These are phyloP conservation scores for Heliangelus exortis DNA, from an alignment of 2,797 vertebrate genomes.

Conservation along the genomic window DNA sequence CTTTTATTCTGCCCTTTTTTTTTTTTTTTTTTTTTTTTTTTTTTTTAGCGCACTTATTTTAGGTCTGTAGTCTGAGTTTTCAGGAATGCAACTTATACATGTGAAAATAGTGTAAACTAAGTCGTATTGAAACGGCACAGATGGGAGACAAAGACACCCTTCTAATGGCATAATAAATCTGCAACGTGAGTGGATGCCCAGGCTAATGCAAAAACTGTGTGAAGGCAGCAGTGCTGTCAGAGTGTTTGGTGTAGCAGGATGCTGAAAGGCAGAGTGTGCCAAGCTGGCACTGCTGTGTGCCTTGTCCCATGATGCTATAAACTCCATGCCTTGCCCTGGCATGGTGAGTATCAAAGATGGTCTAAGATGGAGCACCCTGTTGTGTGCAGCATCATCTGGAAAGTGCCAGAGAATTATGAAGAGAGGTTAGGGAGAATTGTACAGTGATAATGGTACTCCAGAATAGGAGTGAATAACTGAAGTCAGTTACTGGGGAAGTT, in stretches of 20 bases:
- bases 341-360: rapidly evolving
- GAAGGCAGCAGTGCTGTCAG: not conserved
- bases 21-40: too few relatives aligned
- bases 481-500: not conserved
- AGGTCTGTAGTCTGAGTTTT: too few relatives aligned
- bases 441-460: not conserved
- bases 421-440: not conserved
- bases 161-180: not conserved
- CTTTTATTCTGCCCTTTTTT: not conserved
- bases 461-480: not conserved
- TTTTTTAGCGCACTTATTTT: too few relatives aligned
- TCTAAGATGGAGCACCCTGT: not conserved
- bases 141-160: not conserved
- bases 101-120: not conserved
- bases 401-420: not conserved
- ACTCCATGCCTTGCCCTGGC: not conserved
- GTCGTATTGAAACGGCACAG: not conserved
- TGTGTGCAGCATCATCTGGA: not conserved
- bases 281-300: not conserved
- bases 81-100: not conserved
- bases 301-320: rapidly evolving
- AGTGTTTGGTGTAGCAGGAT: not conserved
- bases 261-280: not conserved
- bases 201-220: not conserved
- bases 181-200: not conserved